These are phyloP conservation scores for Drosophila ezoana DNA, from an alignment of 2,888 invertebrate genomes.

Conservation along the genomic window DNA sequence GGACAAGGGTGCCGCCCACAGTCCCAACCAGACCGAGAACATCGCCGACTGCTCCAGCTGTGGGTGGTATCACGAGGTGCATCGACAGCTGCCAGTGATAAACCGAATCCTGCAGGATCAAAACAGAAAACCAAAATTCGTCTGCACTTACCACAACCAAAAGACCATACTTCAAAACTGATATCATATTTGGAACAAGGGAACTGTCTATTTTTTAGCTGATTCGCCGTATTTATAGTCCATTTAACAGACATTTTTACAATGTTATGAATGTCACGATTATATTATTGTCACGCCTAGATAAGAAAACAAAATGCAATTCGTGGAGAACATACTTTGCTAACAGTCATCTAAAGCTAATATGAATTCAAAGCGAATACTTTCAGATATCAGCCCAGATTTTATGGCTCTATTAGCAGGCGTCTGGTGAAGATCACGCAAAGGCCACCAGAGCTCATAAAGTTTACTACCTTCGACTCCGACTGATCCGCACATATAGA, in stretches of 20 bases:
- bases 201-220: not conserved
- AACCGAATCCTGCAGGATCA: not conserved
- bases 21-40: not conserved
- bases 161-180: constrained; percentile 3
- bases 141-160: constrained; percentile 18
- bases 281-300: constrained; percentile 10
- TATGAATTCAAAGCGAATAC: constrained; percentile 5
- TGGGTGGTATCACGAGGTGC: not conserved
- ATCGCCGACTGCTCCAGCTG: not conserved
- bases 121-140: not conserved
- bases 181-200: constrained; percentile 12
- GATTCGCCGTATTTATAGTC: constrained; percentile 23
- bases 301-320: constrained; percentile 22
- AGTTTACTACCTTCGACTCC: constrained; percentile 50
- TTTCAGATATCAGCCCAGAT: not conserved
- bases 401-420: constrained; percentile 71
- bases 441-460: constrained; percentile 54
- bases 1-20: not conserved
- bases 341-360: constrained; percentile 10
- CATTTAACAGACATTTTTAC: not conserved
- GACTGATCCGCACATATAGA: constrained; percentile 39
- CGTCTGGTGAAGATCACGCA: constrained; percentile 31
- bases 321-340: not conserved
- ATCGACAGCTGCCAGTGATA: constrained; percentile 12
- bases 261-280: constrained; percentile 13